Evolutionary conservation across 2,113 vertebrate species (phyloP).

Genomic region (Choloepus hoffmanni): DNA sequence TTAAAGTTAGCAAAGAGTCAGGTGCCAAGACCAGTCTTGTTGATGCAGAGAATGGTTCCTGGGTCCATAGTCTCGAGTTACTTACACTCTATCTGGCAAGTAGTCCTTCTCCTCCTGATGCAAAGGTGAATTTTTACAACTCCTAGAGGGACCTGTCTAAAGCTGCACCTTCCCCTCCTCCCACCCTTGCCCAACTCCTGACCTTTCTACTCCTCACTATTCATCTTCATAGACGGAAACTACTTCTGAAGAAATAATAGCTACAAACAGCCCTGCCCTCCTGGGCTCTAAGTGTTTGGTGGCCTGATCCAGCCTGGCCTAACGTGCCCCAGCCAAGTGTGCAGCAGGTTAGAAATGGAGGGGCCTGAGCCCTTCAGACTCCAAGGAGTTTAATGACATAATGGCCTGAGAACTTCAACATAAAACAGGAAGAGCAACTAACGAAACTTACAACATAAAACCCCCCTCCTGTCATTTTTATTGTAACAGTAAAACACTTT

Average conservation of each 20-base stretch:
- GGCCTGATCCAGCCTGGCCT: neutral
- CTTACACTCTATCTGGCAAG: neutral
- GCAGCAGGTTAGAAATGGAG: slow-evolving; percentile 64
- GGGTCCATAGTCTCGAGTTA: neutral
- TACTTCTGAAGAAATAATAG: neutral
- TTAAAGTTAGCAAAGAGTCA: neutral
- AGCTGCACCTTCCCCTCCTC: neutral
- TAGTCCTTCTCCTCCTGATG: neutral
- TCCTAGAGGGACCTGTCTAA: neutral
- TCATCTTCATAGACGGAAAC: neutral
- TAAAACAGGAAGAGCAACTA: slow-evolving; percentile 90
- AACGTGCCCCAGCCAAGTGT: slow-evolving; percentile 29
- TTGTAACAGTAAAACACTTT: slow-evolving; percentile 92
- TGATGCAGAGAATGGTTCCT: neutral
- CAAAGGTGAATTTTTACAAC: neutral
- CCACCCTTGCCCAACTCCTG: neutral
- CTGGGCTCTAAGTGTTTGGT: neutral
- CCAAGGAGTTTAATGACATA: slow-evolving; percentile 90
- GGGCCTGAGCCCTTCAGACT: slow-evolving; percentile 88
- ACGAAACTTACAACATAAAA: slow-evolving; percentile 92
- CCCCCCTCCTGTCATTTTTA: slow-evolving; percentile 93
- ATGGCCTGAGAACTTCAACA: slow-evolving; percentile 88
- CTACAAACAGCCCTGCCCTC: neutral
- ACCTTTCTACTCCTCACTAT: neutral
- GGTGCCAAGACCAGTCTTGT: neutral